Evolutionary conservation across 2,797 vertebrate species (phyloP), one percentile per base, ranked within the genome.

Genomic region (Myotis findleyi): DNA sequence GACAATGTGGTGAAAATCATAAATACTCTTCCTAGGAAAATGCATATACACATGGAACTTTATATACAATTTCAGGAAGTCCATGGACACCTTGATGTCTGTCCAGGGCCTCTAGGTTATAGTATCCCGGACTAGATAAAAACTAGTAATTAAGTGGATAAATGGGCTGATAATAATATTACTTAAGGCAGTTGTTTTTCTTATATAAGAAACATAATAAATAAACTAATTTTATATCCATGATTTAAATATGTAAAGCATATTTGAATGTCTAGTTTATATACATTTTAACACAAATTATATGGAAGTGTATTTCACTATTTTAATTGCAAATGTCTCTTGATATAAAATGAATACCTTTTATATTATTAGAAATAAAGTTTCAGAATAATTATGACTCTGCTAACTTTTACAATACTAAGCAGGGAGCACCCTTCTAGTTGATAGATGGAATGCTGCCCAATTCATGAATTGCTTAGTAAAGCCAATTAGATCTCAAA

Each of bases 301-400:
- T 79, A 30, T 17, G 69, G 51, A 76, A 80, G 86, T 95, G 2
- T 18, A 71, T 18, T 41, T 85, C 11, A 41, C 69, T 93, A 36
- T 79, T 86, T 95, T 57, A 73, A 80, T 41, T 33, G 14, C 5
- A 66, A 81, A n/a, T 38, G 59, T 87, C 11, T 83, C n/a, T 87
- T 96, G 8, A 89, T 59, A 79, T 53, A 49, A 69, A 92, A 71
- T 49, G 4, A 88, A 75, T 38, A 21, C 1, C 3, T 91, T 95
- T 86, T 88, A 64, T 77, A 25, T 51, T 92, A 68, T 30, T 92
- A 85, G 9, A 69, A 90, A 87, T 83, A 75, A 92, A 59, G 11
- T 62, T 55, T 9, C 20, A 80, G 30, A 64, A 80, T 80, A 13
- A 72, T 36, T 94, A 49, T 44, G 27, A 51, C 5, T 66, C 25